Evolutionary conservation across 2,888 invertebrate species (phyloP).

Genomic region (Rhamphomyia laevipes): DNA sequence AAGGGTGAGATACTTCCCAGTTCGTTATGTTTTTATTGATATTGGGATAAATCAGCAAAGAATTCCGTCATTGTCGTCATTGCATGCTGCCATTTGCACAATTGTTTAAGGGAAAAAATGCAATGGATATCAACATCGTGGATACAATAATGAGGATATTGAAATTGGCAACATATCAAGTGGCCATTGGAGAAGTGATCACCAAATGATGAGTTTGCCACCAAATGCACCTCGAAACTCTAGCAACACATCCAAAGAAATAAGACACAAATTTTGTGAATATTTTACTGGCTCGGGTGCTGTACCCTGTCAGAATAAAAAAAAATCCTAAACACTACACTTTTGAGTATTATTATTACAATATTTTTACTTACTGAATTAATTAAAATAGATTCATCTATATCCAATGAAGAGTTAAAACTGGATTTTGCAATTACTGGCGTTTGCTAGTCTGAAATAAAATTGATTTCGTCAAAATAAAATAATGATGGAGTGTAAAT

Average conservation of each 20-base stretch:
- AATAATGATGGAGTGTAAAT: background rate
- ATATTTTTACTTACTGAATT: too few species aligned
- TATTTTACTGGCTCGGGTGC: constrained; percentile 5
- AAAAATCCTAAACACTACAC: too few species aligned
- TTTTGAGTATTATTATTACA: too few species aligned
- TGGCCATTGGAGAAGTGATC: constrained; percentile 1
- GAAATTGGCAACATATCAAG: background rate
- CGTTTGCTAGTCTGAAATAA: background rate
- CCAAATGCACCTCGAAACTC: too few species aligned
- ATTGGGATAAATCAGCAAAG: too few species aligned
- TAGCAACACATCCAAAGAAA: background rate
- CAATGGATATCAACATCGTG: background rate
- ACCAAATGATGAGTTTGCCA: background rate
- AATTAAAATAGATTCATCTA: too few species aligned
- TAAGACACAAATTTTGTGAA: constrained; percentile 3
- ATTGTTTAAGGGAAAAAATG: background rate
- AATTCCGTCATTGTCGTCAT: background rate
- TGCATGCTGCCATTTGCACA: constrained; percentile 7
- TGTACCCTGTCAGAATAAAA: constrained; percentile 1
- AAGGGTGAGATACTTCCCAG: too few species aligned
- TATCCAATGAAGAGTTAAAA: background rate
- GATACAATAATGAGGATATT: constrained; percentile 1
- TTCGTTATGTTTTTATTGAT: too few species aligned
- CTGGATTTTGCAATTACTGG: background rate
- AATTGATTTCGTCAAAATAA: background rate